A percentile compares a stretch with the other conserved stretches of the same genome.
These are phyloP conservation scores for Halichondria panicea DNA, from an alignment of 37 sponge, comb jelly and placozoan genomes.

Conservation along the genomic window DNA sequence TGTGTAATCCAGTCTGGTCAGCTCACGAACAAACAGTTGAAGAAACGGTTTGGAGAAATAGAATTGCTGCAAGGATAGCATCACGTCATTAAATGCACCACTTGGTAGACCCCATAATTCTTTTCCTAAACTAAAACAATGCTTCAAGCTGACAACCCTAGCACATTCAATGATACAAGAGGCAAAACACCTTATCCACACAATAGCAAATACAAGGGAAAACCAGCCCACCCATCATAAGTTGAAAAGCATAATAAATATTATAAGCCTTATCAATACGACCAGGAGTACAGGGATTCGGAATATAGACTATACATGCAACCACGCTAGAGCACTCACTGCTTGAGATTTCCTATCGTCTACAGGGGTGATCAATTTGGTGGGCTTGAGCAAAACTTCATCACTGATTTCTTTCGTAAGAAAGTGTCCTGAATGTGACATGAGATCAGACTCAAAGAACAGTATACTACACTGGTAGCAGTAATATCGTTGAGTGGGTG, in stretches of 20 bases:
- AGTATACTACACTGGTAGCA: conserved; percentile 33
- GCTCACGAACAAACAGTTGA: conserved; percentile 41
- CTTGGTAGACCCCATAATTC: no score
- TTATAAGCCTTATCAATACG: no score
- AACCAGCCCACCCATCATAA: no score
- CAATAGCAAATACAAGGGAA: no score
- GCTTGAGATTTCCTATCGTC: conserved; percentile 62
- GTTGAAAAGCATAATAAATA: no score
- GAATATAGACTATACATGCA: not conserved
- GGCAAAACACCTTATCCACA: no score
- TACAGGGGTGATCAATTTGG: conserved; percentile 39
- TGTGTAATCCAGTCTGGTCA: conserved; percentile 45
- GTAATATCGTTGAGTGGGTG: not conserved
- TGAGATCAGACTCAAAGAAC: not conserved
- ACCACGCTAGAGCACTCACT: conserved; percentile 28
- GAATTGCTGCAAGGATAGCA: conserved; percentile 78
- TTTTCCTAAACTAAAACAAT: no score
- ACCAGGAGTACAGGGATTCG: no score
- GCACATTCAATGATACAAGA: no score
- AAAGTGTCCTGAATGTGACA: conserved; percentile 27
- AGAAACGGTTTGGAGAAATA: conserved; percentile 61
- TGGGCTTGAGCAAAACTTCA: conserved; percentile 26
- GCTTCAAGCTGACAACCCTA: no score
- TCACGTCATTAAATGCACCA: no score
- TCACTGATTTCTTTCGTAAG: conserved; percentile 11